phyloP scores from a whole-genome alignment of 2,113 vertebrate species.

The Mustelus asterias region DNA sequence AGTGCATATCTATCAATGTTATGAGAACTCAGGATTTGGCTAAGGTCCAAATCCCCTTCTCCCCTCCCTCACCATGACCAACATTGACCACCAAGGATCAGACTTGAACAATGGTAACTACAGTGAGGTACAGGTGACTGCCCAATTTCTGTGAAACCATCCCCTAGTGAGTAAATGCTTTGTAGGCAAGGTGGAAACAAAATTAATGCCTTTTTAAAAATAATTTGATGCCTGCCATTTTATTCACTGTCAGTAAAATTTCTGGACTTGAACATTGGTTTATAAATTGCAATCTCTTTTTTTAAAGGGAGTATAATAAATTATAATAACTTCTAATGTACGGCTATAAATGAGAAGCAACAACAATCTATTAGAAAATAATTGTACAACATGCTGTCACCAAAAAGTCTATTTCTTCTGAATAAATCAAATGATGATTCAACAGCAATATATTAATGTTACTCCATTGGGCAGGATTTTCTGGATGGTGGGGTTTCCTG shows the following conservation, averaged over 20 bases:
- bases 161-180: background rate
- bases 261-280: background rate
- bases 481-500: too few relatives aligned
- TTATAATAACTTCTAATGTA: background rate
- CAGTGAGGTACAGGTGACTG: background rate
- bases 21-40: background rate
- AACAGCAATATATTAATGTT: background rate
- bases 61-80: background rate
- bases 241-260: background rate
- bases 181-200: background rate
- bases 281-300: background rate
- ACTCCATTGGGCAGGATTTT: background rate
- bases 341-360: background rate
- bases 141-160: background rate
- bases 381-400: background rate
- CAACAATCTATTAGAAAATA: background rate
- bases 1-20: background rate
- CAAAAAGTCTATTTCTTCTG: background rate
- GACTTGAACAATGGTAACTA: background rate
- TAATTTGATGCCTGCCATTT: background rate
- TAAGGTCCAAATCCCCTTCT: background rate
- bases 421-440: background rate
- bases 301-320: background rate
- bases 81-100: background rate
- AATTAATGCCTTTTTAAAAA: background rate